These are phyloP conservation scores for Drosophila kokeensis DNA, from an alignment of 2,888 invertebrate species.

Conservation along the genomic window DNA sequence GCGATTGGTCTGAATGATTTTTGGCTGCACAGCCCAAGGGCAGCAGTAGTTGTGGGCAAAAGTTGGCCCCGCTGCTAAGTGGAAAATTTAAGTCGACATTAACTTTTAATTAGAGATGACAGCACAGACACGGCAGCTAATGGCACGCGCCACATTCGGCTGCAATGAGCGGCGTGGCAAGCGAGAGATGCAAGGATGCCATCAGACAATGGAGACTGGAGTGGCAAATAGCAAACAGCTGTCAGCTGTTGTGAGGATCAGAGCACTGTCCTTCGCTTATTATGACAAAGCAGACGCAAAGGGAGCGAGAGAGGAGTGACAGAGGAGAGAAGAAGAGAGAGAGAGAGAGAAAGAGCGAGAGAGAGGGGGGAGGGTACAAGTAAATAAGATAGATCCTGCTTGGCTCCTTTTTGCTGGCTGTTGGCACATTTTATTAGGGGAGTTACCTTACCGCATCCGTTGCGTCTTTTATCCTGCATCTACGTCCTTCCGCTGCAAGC, in stretches of 20 bases:
- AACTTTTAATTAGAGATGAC: slow-evolving; percentile 43
- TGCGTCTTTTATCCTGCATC: slow-evolving; percentile 61
- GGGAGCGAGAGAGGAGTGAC: not conserved
- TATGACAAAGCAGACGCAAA: slow-evolving; percentile 42
- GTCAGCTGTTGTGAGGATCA: slow-evolving; percentile 75
- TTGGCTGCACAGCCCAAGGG: not conserved
- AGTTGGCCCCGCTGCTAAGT: slow-evolving; percentile 31
- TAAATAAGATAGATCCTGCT: slow-evolving; percentile 61
- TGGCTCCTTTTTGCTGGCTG: slow-evolving; percentile 10
- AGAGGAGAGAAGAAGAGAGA: not conserved
- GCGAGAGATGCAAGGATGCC: slow-evolving; percentile 26
- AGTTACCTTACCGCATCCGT: slow-evolving; percentile 73
- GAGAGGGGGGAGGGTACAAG: slow-evolving; percentile 2
- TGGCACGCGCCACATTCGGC: slow-evolving; percentile 68
- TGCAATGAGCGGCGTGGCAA: slow-evolving; percentile 19
- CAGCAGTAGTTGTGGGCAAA: slow-evolving; percentile 7
- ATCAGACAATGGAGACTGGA: slow-evolving; percentile 4
- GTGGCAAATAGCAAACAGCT: slow-evolving; percentile 57
- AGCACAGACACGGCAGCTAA: slow-evolving; percentile 14
- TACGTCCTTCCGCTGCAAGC: slow-evolving; percentile 58
- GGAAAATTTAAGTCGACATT: slow-evolving; percentile 47
- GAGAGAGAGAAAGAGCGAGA: not conserved
- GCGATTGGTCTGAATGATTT: not conserved
- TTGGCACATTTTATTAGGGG: slow-evolving; percentile 72
- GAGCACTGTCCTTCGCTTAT: slow-evolving; percentile 28